Evolutionary conservation across 2,113 vertebrate genomes (phyloP).

Genomic region (Calypte anna): DNA sequence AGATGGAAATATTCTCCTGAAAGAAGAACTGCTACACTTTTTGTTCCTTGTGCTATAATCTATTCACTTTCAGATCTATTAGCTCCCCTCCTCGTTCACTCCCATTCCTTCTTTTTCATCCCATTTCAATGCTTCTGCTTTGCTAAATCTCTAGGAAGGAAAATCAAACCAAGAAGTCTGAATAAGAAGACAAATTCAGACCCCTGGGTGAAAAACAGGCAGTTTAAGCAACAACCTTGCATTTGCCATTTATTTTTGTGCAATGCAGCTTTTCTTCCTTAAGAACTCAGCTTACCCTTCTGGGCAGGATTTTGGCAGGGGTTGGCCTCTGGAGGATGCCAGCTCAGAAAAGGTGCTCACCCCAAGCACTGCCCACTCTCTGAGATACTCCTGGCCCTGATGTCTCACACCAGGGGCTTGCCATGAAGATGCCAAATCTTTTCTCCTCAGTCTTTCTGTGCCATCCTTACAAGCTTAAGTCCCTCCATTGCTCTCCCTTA

Average conservation of each 20-base stretch:
- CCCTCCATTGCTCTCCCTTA: not conserved
- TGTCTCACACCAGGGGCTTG: not conserved
- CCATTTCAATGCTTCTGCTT: not conserved
- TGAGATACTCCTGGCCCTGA: not conserved
- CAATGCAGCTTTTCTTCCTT: not conserved
- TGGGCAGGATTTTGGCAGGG: not conserved
- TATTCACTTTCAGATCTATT: not conserved
- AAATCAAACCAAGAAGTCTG: not conserved
- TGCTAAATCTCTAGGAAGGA: not conserved
- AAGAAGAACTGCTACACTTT: not conserved
- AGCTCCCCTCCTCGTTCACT: not conserved
- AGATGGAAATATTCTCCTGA: not conserved
- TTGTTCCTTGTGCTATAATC: not conserved
- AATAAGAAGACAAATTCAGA: not conserved
- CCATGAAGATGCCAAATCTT: not conserved
- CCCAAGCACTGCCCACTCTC: not conserved
- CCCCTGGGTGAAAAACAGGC: not conserved
- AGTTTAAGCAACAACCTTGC: not conserved
- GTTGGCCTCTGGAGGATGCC: not conserved
- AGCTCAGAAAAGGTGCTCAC: not conserved
- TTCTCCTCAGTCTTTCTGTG: not conserved
- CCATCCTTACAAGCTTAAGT: not conserved
- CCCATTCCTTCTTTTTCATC: not conserved
- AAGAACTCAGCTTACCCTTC: not conserved
- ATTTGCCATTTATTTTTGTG: not conserved